Percentiles rank a stretch among this genome's conserved stretches.
Evolutionary conservation across 2,113 vertebrate genomes (phyloP).

Genomic region (Ophthalmolycus amberensis): DNA sequence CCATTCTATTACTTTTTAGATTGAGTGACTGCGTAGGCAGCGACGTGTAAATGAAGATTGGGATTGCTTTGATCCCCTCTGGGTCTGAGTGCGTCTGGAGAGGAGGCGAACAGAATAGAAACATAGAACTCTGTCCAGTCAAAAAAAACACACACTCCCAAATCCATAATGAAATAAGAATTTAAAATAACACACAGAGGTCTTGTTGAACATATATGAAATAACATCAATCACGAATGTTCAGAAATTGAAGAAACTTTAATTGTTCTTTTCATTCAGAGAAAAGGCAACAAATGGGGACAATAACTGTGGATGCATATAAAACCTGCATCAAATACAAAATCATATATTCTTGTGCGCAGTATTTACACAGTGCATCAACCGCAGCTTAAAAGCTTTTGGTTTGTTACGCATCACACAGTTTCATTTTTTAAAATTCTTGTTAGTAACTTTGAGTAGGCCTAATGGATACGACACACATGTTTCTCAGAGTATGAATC

Average conservation of each 20-base stretch:
- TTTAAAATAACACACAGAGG: background rate
- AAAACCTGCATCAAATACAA: background rate
- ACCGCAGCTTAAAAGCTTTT: background rate
- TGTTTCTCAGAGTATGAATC: too few relatives aligned
- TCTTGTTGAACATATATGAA: background rate
- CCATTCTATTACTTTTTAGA: slow-evolving; percentile 35
- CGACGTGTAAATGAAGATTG: slow-evolving; percentile 32
- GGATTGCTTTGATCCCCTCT: slow-evolving; percentile 43
- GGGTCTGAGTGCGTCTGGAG: background rate
- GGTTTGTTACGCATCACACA: background rate
- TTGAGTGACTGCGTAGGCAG: background rate
- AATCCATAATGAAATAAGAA: background rate
- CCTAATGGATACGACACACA: background rate
- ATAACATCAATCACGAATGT: background rate
- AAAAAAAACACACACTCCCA: background rate
- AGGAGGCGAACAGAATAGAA: background rate
- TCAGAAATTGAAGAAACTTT: background rate
- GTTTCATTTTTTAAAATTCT: background rate
- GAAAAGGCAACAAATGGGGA: background rate
- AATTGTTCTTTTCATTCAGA: background rate
- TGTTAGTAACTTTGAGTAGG: background rate
- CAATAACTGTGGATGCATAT: background rate
- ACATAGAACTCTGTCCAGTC: background rate
- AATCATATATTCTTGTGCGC: background rate
- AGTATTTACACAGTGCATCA: background rate